A percentile compares a stretch with the other conserved stretches of the same genome.
Conservation (phyloP, 2,113 vertebrate genomes). For the Pseudopodoces humilis region DNA sequence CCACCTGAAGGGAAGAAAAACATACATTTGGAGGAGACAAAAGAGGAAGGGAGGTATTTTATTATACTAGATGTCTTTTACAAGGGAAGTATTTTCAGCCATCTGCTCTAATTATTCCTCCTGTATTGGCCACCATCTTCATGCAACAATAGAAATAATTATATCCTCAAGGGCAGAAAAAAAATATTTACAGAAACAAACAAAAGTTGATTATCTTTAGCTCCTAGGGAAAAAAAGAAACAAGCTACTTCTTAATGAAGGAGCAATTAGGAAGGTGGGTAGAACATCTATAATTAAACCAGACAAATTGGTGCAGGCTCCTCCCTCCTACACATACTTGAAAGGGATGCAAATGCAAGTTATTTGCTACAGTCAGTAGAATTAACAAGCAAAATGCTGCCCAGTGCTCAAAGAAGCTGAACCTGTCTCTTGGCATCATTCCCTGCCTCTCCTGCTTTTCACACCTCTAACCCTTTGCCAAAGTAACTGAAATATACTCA, state of each 20-base stretch:
- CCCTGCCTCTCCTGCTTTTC: neutral
- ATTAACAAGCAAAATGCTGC: neutral
- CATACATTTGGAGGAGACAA: conserved; percentile 42
- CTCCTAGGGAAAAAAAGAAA: conserved; percentile 68
- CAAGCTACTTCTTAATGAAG: conserved; percentile 67
- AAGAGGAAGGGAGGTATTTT: conserved; percentile 48
- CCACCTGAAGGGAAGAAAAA: conserved; percentile 73
- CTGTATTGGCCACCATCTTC: conserved; percentile 76
- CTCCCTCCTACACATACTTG: neutral
- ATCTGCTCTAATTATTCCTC: conserved; percentile 80
- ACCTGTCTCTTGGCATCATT: neutral
- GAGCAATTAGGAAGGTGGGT: conserved; percentile 73
- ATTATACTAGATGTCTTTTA: conserved; percentile 62
- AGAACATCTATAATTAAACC: conserved; percentile 65
- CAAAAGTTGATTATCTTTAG: conserved; percentile 79
- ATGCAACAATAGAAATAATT: conserved; percentile 78
- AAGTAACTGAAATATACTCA: neutral
- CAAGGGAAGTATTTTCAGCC: conserved; percentile 68
- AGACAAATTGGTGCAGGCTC: conserved; percentile 59
- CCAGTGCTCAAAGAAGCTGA: neutral
- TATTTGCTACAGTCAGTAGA: neutral
- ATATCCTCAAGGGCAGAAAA: conserved; percentile 74
- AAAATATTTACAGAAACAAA: conserved; percentile 75
- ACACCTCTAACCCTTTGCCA: neutral
- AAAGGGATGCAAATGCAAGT: neutral